These are phyloP conservation scores for Aromia moschata DNA, from an alignment of 2,888 invertebrate genomes.

Conservation along the genomic window DNA sequence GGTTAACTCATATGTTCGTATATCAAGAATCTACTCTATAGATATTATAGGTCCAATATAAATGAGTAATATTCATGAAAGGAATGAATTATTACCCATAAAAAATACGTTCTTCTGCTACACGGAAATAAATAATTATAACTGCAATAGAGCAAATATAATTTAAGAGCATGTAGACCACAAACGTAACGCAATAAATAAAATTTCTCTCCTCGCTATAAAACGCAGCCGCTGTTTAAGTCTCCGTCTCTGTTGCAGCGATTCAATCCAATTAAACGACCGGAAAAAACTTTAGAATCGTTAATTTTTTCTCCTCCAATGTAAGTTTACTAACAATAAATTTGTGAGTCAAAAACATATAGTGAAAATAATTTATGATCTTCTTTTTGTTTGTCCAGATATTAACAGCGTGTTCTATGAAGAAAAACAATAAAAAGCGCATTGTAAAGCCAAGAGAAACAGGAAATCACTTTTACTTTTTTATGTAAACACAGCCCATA, in stretches of 20 bases:
- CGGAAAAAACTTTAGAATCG: conserved; percentile 61
- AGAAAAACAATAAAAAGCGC: conserved; percentile 16
- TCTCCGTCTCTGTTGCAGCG: conserved; percentile 55
- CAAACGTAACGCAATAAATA: conserved; percentile 48
- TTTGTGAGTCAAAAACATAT: conserved; percentile 61
- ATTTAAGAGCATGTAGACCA: conserved; percentile 45
- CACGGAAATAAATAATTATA: conserved; percentile 11
- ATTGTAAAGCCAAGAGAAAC: conserved; percentile 37
- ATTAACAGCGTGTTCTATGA: conserved; percentile 22
- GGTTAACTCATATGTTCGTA: no score
- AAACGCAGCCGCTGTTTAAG: conserved; percentile 59
- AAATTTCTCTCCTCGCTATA: conserved; percentile 52
- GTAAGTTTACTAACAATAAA: conserved; percentile 57
- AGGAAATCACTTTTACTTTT: conserved; percentile 45
- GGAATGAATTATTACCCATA: no score
- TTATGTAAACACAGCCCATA: conserved; percentile 31
- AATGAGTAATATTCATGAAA: background rate
- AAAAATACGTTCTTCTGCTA: background rate
- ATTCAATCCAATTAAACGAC: conserved; percentile 63
- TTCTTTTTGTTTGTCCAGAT: conserved; percentile 32
- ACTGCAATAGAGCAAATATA: conserved; percentile 42
- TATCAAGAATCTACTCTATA: no score
- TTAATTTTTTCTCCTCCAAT: conserved; percentile 58
- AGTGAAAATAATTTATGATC: conserved; percentile 53
- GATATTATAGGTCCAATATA: no score